Percentiles rank a stretch among this genome's conserved stretches.
phyloP scores from a whole-genome alignment of 2,113 vertebrate genomes.

The Megaleporinus macrocephalus region DNA sequence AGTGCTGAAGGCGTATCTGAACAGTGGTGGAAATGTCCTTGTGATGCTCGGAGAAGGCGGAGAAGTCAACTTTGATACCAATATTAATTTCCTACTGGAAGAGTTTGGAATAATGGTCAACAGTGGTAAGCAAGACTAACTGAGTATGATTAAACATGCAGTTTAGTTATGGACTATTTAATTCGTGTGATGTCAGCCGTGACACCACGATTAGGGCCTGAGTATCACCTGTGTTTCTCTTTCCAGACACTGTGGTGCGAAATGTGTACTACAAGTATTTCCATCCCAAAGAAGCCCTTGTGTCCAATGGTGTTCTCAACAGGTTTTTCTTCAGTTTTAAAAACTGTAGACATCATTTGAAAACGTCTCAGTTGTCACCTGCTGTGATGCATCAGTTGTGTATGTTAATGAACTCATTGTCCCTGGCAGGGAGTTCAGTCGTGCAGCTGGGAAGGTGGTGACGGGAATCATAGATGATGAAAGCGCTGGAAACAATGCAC shows the following conservation, averaged over 20 bases:
- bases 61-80: constrained; percentile 89
- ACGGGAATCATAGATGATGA: constrained; percentile 87
- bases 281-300: constrained; percentile 96
- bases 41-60: constrained; percentile 97
- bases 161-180: background rate
- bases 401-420: background rate
- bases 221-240: constrained; percentile 7
- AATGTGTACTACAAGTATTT: constrained; percentile 96
- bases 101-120: constrained; percentile 96
- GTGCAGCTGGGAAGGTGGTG: constrained; percentile 87
- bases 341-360: background rate
- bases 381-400: background rate
- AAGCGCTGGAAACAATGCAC: constrained; percentile 80
- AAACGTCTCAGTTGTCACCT: no score
- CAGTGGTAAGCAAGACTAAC: constrained; percentile 78
- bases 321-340: constrained; percentile 74
- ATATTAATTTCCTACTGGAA: constrained; percentile 96
- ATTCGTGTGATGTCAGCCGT: background rate
- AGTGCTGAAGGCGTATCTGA: constrained; percentile 88
- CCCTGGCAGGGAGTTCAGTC: constrained; percentile 82
- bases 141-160: background rate
- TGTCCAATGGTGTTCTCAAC: constrained; percentile 94
- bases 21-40: constrained; percentile 87
- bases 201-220: background rate
- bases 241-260: constrained; percentile 90